These are phyloP conservation scores for Scartelaos histophorus DNA, from an alignment of 2,113 vertebrate genomes.

Conservation along the genomic window DNA sequence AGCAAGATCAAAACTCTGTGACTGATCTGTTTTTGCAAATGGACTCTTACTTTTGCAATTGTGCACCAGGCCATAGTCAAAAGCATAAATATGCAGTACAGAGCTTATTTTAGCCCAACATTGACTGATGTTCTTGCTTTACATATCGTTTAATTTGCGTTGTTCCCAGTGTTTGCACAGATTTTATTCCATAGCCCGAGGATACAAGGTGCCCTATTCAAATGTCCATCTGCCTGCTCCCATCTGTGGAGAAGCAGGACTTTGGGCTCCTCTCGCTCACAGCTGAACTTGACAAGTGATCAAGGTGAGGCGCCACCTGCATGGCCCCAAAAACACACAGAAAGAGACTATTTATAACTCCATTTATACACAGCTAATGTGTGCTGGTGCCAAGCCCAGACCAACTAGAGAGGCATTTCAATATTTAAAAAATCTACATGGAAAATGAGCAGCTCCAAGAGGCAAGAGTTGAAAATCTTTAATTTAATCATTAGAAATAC, in stretches of 20 bases:
- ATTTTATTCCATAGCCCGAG: conserved; percentile 44
- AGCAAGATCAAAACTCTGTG: no score
- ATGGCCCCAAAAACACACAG: conserved; percentile 3
- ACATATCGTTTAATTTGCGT: conserved; percentile 6
- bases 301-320: conserved; percentile 56
- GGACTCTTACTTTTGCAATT: neutral
- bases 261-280: conserved; percentile 43
- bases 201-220: conserved; percentile 52
- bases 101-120: neutral
- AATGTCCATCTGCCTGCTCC: conserved; percentile 64
- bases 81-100: neutral
- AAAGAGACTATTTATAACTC: conserved; percentile 11
- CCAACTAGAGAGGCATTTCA: neutral
- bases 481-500: no score
- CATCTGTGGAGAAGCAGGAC: conserved; percentile 60
- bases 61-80: neutral
- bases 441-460: neutral
- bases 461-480: neutral
- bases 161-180: conserved; percentile 34
- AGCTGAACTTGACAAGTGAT: conserved; percentile 51
- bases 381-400: neutral
- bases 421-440: neutral
- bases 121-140: neutral
- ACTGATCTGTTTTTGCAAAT: neutral
- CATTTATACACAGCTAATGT: neutral